These are phyloP conservation scores for Psittacula derbiana DNA, from an alignment of 2,797 vertebrate species.

Conservation along the genomic window DNA sequence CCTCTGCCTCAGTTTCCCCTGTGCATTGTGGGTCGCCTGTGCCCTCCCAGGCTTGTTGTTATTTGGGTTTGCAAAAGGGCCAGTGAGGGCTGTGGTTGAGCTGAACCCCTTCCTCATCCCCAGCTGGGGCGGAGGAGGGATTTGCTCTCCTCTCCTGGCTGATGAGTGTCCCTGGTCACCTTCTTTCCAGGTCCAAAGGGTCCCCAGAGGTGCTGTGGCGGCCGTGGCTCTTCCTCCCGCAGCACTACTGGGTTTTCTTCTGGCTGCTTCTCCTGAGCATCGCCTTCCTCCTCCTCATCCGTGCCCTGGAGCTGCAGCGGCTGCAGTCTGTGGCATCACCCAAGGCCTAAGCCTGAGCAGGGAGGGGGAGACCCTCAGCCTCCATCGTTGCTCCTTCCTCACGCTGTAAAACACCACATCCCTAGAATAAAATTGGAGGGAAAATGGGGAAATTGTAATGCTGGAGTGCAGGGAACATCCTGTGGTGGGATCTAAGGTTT, in stretches of 20 bases:
- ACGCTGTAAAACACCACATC: fast-evolving
- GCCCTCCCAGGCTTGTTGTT: not conserved
- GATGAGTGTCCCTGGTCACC: not conserved
- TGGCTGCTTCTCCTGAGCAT: conserved; percentile 66
- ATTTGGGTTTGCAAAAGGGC: not conserved
- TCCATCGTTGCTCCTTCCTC: not conserved
- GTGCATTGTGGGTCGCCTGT: fast-evolving
- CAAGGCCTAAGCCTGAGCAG: not conserved
- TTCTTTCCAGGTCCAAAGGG: conserved; percentile 52
- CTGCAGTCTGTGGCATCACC: not conserved
- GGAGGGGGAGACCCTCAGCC: not conserved
- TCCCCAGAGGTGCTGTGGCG: not conserved
- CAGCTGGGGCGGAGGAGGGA: not conserved
- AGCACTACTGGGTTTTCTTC: conserved; percentile 56
- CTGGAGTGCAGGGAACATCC: not conserved
- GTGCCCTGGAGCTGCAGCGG: conserved; percentile 43
- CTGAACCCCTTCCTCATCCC: not conserved
- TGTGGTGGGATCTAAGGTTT: not conserved
- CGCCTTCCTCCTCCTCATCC: conserved; percentile 39
- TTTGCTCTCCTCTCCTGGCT: not conserved
- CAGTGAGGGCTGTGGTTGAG: not conserved
- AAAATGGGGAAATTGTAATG: not conserved
- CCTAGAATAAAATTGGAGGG: conserved; percentile 29
- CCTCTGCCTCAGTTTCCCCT: not conserved
- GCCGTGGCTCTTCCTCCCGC: conserved; percentile 32